Conservation (phyloP, 2,888 invertebrate species). For the Lithophane leautieri region DNA sequence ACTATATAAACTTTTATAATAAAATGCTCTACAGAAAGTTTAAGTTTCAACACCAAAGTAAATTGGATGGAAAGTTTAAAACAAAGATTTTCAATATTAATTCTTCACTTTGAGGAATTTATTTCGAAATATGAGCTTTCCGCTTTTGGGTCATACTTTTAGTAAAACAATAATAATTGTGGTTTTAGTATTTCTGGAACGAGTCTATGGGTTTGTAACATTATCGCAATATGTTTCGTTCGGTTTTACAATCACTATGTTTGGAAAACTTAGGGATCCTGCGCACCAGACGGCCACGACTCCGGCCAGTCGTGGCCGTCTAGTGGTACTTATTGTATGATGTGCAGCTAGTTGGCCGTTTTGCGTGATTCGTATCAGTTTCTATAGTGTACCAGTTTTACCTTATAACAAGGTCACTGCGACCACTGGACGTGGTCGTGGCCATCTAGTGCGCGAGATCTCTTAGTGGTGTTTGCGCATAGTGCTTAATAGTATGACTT, state of each 20-base stretch:
- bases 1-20: constrained; percentile 21
- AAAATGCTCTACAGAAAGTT: constrained; percentile 13
- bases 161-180: constrained; percentile 26
- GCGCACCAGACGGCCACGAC: too few species aligned
- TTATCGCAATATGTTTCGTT: neutral
- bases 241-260: neutral
- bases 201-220: neutral
- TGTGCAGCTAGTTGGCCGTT: too few species aligned
- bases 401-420: too few species aligned
- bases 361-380: too few species aligned
- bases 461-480: neutral
- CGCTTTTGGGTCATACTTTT: constrained; percentile 12
- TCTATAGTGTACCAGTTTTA: too few species aligned
- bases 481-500: neutral
- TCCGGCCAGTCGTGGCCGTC: too few species aligned
- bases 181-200: neutral
- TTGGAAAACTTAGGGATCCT: neutral
- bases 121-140: constrained; percentile 31
- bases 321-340: too few species aligned
- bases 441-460: too few species aligned
- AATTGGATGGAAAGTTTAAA: constrained; percentile 22
- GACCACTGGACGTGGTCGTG: too few species aligned
- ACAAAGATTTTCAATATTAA: constrained; percentile 50
- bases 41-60: constrained; percentile 18
- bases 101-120: constrained; percentile 24